phyloP scores from a whole-genome alignment of 2,797 vertebrate species.

The Gastrophryne carolinensis region DNA sequence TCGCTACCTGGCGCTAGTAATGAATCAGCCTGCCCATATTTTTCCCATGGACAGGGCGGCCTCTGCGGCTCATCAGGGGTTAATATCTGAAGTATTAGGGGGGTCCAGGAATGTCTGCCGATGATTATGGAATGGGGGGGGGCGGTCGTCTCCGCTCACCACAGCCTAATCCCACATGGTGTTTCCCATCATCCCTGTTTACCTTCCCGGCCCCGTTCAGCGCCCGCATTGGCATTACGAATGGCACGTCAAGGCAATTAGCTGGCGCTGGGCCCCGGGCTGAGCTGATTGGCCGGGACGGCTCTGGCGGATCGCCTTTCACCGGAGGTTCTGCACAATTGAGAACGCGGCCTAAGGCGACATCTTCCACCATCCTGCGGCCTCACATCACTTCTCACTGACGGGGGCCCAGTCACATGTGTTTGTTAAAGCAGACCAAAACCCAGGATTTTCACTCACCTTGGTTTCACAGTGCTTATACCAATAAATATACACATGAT shows the following conservation, averaged over 20 bases:
- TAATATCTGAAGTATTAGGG: neutral
- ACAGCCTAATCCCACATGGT: conserved; percentile 25
- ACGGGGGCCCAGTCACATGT: too few species aligned
- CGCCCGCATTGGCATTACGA: conserved; percentile 47
- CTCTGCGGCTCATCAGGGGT: neutral
- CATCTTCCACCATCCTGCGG: too few species aligned
- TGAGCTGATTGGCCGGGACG: conserved; percentile 27
- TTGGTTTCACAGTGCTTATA: too few species aligned
- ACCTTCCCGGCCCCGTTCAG: conserved; percentile 35
- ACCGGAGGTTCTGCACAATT: conserved; percentile 46
- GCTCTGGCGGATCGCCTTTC: conserved; percentile 29
- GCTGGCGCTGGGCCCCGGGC: conserved; percentile 14
- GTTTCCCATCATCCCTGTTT: conserved; percentile 49
- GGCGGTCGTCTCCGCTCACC: neutral
- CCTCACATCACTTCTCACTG: too few species aligned
- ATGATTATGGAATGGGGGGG: conserved; percentile 1
- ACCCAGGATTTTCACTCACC: too few species aligned
- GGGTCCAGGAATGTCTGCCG: conserved; percentile 15
- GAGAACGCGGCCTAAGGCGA: conserved; percentile 7
- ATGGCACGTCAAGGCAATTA: conserved; percentile 47
- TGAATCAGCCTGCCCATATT: too few species aligned
- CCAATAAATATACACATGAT: too few species aligned
- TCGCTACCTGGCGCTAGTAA: too few species aligned
- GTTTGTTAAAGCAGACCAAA: too few species aligned
- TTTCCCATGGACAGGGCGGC: too few species aligned